Conservation (phyloP, 2,797 vertebrate genomes). For the Helarctos malayanus region DNA sequence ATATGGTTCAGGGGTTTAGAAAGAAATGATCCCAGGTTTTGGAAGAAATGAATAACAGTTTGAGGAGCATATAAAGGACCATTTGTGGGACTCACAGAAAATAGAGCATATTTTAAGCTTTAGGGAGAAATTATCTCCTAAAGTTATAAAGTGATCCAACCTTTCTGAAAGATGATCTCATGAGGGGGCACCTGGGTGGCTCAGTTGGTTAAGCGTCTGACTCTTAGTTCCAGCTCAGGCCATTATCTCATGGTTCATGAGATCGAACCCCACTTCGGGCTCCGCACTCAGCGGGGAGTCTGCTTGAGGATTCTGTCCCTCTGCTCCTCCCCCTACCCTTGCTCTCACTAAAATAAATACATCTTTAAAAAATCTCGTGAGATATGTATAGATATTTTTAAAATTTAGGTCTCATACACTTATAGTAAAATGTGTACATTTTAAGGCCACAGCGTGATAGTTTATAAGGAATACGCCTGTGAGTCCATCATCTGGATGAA, state of each 20-base stretch:
- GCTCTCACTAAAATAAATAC: background rate
- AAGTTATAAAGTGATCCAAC: background rate
- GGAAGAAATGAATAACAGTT: background rate
- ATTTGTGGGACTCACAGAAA: background rate
- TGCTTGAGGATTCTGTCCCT: background rate
- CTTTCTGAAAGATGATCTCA: slow-evolving; percentile 44
- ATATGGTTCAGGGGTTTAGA: background rate
- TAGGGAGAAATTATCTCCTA: background rate
- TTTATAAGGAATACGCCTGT: background rate
- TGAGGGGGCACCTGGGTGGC: background rate
- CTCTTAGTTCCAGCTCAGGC: background rate
- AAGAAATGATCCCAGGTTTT: background rate
- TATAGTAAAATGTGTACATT: background rate
- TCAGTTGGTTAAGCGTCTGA: background rate
- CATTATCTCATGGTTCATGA: no score
- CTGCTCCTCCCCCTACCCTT: background rate
- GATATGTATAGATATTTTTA: background rate
- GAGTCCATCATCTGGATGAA: background rate
- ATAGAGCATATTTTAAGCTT: background rate
- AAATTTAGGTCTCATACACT: background rate
- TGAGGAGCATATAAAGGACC: background rate
- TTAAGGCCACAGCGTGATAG: background rate
- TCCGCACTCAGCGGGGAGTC: background rate
- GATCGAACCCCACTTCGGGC: no score
- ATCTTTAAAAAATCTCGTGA: background rate